phyloP scores from a whole-genome alignment of 1,140 invertebrate genomes.

The Megalopta genalis region DNA sequence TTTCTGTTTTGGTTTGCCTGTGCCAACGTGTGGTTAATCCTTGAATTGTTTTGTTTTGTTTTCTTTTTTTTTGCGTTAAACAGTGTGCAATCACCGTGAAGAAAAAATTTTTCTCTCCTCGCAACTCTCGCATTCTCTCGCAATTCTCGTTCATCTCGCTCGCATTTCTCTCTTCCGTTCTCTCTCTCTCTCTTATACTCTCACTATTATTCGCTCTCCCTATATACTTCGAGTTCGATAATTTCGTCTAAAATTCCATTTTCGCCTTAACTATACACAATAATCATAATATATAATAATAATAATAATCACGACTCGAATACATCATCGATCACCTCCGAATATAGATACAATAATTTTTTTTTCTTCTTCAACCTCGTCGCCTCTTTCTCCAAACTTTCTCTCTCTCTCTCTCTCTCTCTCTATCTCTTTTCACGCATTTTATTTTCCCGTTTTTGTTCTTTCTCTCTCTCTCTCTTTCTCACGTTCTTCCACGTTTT shows the following conservation, averaged over 20 bases:
- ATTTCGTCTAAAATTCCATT: slow-evolving; percentile 76
- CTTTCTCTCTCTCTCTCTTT: neutral
- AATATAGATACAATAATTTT: slow-evolving; percentile 80
- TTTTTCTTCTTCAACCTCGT: slow-evolving; percentile 56
- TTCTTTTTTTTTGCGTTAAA: slow-evolving; percentile 51
- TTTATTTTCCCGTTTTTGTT: neutral
- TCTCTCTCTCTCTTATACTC: slow-evolving; percentile 42
- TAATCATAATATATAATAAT: slow-evolving; percentile 69
- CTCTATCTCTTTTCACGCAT: neutral
- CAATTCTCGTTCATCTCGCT: slow-evolving; percentile 10
- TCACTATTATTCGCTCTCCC: slow-evolving; percentile 53
- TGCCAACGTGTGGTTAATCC: slow-evolving; percentile 59
- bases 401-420: neutral
- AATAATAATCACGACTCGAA: slow-evolving; percentile 78
- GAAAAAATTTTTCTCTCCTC: slow-evolving; percentile 54
- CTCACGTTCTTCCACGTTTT: no score
- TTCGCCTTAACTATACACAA: slow-evolving; percentile 79
- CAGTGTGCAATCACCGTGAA: slow-evolving; percentile 78
- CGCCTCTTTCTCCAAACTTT: slow-evolving; percentile 44
- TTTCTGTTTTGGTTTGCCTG: slow-evolving; percentile 65
- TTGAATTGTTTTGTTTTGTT: no score
- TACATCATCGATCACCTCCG: slow-evolving; percentile 79
- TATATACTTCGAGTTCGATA: slow-evolving; percentile 68
- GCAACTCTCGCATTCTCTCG: slow-evolving; percentile 48
- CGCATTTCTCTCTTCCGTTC: slow-evolving; percentile 48